Evolutionary conservation across 2,888 invertebrate genomes (phyloP).

Genomic region (Drosophila ustulata): DNA sequence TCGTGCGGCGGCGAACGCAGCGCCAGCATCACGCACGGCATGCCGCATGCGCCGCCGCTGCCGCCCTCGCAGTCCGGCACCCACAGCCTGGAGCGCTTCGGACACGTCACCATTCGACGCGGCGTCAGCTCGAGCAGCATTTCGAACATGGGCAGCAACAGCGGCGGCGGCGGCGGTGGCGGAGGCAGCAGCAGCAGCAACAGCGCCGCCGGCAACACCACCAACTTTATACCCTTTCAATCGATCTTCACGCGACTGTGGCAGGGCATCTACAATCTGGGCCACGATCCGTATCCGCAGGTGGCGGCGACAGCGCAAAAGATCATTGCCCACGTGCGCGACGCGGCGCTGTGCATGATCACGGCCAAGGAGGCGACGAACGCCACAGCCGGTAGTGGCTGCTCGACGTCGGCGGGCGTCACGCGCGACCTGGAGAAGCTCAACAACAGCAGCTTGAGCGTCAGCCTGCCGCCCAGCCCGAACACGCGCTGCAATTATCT

Average conservation of each 20-base stretch:
- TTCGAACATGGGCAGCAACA: conserved; percentile 85
- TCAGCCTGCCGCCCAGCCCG: conserved; percentile 88
- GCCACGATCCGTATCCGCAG: conserved; percentile 94
- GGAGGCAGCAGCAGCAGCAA: background rate
- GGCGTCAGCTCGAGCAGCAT: conserved; percentile 91
- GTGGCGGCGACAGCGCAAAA: conserved; percentile 92
- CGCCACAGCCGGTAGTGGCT: conserved; percentile 46
- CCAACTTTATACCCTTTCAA: conserved; percentile 80
- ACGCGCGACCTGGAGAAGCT: conserved; percentile 72
- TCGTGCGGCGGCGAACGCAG: conserved; percentile 69
- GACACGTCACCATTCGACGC: conserved; percentile 86
- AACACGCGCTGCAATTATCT: conserved; percentile 86
- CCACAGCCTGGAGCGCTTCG: conserved; percentile 85
- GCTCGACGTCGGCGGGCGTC: background rate
- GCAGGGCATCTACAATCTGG: conserved; percentile 91
- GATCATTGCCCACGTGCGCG: conserved; percentile 91
- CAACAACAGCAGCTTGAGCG: conserved; percentile 82
- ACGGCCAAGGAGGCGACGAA: conserved; percentile 84
- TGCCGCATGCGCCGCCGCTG: conserved; percentile 43
- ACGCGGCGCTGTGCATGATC: conserved; percentile 86
- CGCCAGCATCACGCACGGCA: conserved; percentile 73
- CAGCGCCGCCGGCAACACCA: conserved; percentile 20
- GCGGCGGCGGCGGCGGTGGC: background rate
- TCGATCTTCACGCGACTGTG: conserved; percentile 96
- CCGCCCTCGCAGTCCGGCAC: conserved; percentile 55